Percentiles rank a stretch among this genome's conserved stretches.
Evolutionary conservation across 2,113 vertebrate species (phyloP).

Genomic region (Crotalus horridus): DNA sequence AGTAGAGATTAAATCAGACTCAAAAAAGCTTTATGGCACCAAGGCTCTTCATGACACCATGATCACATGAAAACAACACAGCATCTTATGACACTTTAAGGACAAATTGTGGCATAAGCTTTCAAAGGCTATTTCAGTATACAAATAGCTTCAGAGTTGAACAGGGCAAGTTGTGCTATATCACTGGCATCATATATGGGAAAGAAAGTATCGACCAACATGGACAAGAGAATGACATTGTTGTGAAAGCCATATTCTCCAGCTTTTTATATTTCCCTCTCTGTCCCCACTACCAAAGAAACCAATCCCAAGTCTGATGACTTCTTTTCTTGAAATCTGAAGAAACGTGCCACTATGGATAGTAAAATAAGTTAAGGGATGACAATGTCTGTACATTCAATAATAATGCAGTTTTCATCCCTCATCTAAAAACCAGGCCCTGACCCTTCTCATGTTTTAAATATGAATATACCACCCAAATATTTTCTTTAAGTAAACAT

Average conservation of each 20-base stretch:
- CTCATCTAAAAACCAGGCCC: not conserved
- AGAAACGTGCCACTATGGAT: not conserved
- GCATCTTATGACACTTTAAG: not conserved
- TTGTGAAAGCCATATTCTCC: not conserved
- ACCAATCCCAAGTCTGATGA: not conserved
- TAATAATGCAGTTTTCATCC: not conserved
- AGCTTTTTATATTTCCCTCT: not conserved
- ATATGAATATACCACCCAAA: conserved; percentile 8
- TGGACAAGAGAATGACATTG: not conserved
- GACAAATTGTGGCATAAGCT: not conserved
- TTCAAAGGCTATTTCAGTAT: not conserved
- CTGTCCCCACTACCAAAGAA: not conserved
- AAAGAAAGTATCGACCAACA: not conserved
- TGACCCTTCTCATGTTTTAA: not conserved
- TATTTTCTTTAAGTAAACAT: not conserved
- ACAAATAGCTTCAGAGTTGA: not conserved
- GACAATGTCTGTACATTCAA: conserved; percentile 15
- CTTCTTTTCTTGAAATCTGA: not conserved
- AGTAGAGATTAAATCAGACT: not conserved
- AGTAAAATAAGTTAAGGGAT: not conserved
- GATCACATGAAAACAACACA: not conserved
- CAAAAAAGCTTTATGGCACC: not conserved
- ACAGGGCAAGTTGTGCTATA: not conserved
- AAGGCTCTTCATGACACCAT: not conserved
- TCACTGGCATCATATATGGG: not conserved